Base-by-base conservation (phyloP, 2,113 vertebrate species). In the Argyrosomus japonicus region DNA sequence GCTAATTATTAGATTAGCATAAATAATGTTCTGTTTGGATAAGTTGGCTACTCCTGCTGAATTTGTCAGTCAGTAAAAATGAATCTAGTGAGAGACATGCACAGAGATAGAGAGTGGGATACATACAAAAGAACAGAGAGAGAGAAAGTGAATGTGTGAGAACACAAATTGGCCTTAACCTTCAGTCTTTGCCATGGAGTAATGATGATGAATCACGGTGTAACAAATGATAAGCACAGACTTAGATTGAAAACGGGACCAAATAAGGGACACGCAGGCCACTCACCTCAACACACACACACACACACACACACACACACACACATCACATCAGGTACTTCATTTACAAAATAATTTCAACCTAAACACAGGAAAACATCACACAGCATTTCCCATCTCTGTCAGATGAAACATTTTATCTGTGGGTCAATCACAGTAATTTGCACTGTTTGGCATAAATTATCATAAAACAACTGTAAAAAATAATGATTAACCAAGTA, bases 131-230 rank as follows among this genome's bases (percentile, higher is more conserved):
- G 61, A 71, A 81, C 53, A 40, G 51, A 53, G 58, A 54, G 45
- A 60, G 45, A 45, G 57, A 72, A 63, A 78, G 85, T 70, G 64
- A 67, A 68, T 53, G 70, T 25, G 51, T 72, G 60, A 68, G 64
- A 81, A 58, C 75, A 72, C 73, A 74, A 79, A 81, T 68, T 78
- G 82, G 58, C 68, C 81, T 83, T 88, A 76, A 88, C 81, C 85
- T 90, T 85, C 79, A 85, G 70, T 82, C 80, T 86, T 70, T 79
- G 68, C 75, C 79, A 79, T 51, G 51, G 15, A 36, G 84, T 90
- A 89, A 91, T 89, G 86, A 88, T 87, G 86, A 90, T 83, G 75
- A 92, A 94, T 91, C 85, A 90, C 62, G 17, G 70, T 60, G 40
- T 9, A 86, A 85, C 81, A 86, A 84, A 89, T 88, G 70, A 86